These are phyloP conservation scores for Saxicola maurus DNA, from an alignment of 2,797 vertebrate species.

Conservation along the genomic window DNA sequence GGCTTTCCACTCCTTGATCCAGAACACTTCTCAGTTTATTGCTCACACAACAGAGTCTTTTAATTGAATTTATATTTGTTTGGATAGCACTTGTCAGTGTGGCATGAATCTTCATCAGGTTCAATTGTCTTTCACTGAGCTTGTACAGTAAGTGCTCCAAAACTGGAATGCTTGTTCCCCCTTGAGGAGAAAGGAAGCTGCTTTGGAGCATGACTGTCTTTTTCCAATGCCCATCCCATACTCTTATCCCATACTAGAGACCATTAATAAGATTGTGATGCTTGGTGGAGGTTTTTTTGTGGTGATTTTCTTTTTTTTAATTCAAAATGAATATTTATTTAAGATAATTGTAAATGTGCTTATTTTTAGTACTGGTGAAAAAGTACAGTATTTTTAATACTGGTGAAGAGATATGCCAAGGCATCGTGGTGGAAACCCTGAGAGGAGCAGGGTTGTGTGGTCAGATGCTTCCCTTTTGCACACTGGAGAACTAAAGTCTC, in stretches of 20 bases:
- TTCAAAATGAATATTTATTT: neutral
- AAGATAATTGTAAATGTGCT: neutral
- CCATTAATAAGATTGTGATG: neutral
- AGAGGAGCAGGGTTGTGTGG: accelerated
- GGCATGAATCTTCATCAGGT: constrained; percentile 17
- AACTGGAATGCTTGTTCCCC: neutral
- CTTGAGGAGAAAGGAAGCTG: accelerated
- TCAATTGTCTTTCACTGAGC: neutral
- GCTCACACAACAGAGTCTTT: constrained; percentile 17
- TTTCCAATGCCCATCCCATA: neutral
- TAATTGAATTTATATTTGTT: constrained; percentile 52
- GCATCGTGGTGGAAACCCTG: neutral
- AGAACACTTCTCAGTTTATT: neutral
- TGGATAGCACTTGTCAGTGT: constrained; percentile 17
- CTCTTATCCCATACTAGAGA: neutral
- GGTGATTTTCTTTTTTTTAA: too few species aligned
- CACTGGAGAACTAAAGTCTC: neutral
- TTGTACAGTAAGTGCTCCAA: neutral
- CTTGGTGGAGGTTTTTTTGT: too few species aligned
- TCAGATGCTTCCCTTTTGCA: neutral
- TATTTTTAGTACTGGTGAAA: neutral
- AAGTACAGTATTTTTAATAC: neutral
- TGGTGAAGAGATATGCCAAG: neutral
- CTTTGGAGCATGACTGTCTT: neutral
- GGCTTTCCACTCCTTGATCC: neutral